phyloP scores from a whole-genome alignment of 1,140 invertebrate genomes.

The Eufriesea mexicana region DNA sequence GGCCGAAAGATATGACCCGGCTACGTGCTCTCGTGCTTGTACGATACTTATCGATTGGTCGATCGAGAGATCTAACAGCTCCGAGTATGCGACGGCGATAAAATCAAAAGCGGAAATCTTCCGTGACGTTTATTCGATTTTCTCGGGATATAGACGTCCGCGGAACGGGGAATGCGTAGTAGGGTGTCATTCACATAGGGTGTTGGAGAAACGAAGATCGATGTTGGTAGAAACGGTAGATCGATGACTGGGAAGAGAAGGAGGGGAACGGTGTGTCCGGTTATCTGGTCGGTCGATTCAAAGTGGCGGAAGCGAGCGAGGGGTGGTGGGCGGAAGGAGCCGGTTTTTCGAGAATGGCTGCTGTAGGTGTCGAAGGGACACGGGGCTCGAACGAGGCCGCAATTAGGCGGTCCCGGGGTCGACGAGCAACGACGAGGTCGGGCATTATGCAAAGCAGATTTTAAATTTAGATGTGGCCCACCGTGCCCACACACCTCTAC shows the following conservation, averaged over 20 bases:
- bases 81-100: not conserved
- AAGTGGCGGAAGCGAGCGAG: conserved; percentile 57
- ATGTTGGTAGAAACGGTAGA: not conserved
- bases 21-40: conserved; percentile 28
- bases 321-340: conserved; percentile 57
- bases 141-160: not conserved
- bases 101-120: not conserved
- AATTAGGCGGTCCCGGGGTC: conserved; percentile 78
- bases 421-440: conserved; percentile 66
- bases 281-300: conserved; percentile 61
- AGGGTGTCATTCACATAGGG: not conserved
- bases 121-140: not conserved
- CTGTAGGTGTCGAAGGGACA: conserved; percentile 78
- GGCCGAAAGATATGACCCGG: conserved; percentile 35
- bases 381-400: conserved; percentile 76
- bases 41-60: not conserved
- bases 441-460: conserved; percentile 82
- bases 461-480: conserved; percentile 81
- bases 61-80: not conserved
- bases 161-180: too few relatives aligned
- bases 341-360: conserved; percentile 75
- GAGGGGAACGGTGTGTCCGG: conserved; percentile 11
- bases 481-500: conserved; percentile 63
- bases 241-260: not conserved
- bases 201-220: not conserved